Evolutionary conservation across 2,113 vertebrate species (phyloP), one percentile per base, ranked within the genome.

Genomic region (Ageneiosus marmoratus): DNA sequence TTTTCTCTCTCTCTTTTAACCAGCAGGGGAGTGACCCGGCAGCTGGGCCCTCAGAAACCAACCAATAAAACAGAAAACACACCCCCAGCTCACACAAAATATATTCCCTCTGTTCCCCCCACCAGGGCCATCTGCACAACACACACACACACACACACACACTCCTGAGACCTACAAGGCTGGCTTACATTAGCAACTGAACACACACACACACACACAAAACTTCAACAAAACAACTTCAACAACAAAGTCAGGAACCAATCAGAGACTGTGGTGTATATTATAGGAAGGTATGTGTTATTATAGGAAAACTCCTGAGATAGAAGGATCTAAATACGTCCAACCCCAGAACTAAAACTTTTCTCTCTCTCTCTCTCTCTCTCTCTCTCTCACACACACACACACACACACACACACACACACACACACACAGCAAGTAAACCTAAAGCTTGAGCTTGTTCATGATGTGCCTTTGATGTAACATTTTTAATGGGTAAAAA

Each of bases 31-130:
- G 84, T 87, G 86, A 87, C 86, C 86, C 60, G 81, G 86, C 86
- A 87, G 86, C 86, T 87, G 86, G 83, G 83, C 78, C 86, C 37
- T 85, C 80, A 79, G 83, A 78, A 87, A 84, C 75, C 75, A 65
- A 85, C 76, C 80, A 87, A 85, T 87, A 87, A 87, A 87, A 83
- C 81, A 85, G 76, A 80, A 87, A 87, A 84, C 63, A 86, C 81
- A 51, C 58, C 79, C 82, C 62, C 70, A 70, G 51, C 78, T 44
- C 78, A 69, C 60, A 74, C 78, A 80, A 37, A 8, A 74, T 34
- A 58, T 41, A 58, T 75, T 81, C 77, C 74, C 82, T 67, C 62
- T 76, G 37, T 27, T 27, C 60, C 69, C 63, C 80, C 41, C 83
- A 50, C 48, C 48, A 48, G 37, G 83, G 85, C 83, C 87, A 86